These are phyloP conservation scores for Rhagonycha lutea DNA, from an alignment of 2,888 invertebrate species.

Conservation along the genomic window DNA sequence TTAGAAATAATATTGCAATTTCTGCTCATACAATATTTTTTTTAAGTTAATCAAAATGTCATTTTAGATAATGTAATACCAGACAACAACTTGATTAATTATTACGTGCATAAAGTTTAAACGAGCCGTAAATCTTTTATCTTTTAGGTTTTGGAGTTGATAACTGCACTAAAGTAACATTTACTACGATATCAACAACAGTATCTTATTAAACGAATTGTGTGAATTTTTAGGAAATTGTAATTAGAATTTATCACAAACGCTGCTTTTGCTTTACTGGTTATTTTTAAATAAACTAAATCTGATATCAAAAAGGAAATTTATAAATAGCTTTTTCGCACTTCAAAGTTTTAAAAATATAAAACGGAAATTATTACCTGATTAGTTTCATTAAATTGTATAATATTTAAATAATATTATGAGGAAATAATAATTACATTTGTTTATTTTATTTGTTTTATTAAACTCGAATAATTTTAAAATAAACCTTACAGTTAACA, in stretches of 20 bases:
- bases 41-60: not conserved
- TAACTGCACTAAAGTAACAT: not conserved
- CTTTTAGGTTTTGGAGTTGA: not conserved
- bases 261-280: not conserved
- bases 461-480: too few relatives aligned
- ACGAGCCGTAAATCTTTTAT: not conserved
- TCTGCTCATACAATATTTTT: not conserved
- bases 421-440: too few relatives aligned
- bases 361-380: too few relatives aligned
- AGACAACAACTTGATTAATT: not conserved
- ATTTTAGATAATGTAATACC: not conserved
- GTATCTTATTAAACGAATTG: not conserved
- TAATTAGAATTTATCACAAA: not conserved
- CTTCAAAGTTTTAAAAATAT: too few relatives aligned
- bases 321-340: too few relatives aligned
- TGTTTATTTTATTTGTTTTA: too few relatives aligned
- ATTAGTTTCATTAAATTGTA: too few relatives aligned
- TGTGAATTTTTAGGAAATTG: not conserved
- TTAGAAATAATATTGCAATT: constrained; percentile 18
- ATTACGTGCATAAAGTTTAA: not conserved
- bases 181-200: not conserved
- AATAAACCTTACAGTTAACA: too few relatives aligned
- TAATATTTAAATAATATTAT: too few relatives aligned
- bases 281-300: too few relatives aligned
- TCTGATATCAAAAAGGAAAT: too few relatives aligned